These are phyloP conservation scores for Anisognathus igniventris DNA, from an alignment of 2,797 vertebrate genomes.

Conservation along the genomic window DNA sequence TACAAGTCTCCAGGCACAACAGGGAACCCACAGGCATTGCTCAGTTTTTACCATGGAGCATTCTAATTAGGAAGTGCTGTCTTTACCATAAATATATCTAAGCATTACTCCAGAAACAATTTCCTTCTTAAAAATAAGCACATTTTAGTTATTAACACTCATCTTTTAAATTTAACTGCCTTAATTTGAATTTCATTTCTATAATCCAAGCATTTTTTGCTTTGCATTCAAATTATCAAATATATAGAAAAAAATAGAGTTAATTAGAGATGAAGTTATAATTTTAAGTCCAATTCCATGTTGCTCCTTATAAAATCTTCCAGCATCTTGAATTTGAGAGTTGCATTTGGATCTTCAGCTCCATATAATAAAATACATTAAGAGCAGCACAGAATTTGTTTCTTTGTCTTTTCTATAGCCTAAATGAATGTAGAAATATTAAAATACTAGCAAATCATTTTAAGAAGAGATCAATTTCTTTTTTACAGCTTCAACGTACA, in stretches of 20 bases:
- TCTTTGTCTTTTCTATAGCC: not conserved
- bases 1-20: not conserved
- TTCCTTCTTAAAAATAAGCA: not conserved
- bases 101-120: not conserved
- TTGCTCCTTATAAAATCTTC: not conserved
- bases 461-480: conserved; percentile 4
- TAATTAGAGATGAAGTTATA: not conserved
- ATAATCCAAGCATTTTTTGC: not conserved
- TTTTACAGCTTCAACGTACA: conserved; percentile 17
- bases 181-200: not conserved
- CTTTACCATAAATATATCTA: not conserved
- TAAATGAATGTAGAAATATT: conserved; percentile 2
- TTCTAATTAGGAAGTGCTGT: not conserved
- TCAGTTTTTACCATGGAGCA: not conserved
- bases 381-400: not conserved
- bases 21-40: not conserved
- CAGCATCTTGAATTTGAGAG: not conserved
- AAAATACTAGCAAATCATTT: conserved; percentile 7
- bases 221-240: not conserved
- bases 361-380: not conserved
- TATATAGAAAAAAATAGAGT: not conserved
- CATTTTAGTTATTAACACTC: not conserved
- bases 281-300: not conserved
- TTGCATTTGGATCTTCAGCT: not conserved
- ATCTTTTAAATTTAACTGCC: not conserved